These are phyloP conservation scores for Harpagifer antarcticus DNA, from an alignment of 2,797 vertebrate species.

Conservation along the genomic window DNA sequence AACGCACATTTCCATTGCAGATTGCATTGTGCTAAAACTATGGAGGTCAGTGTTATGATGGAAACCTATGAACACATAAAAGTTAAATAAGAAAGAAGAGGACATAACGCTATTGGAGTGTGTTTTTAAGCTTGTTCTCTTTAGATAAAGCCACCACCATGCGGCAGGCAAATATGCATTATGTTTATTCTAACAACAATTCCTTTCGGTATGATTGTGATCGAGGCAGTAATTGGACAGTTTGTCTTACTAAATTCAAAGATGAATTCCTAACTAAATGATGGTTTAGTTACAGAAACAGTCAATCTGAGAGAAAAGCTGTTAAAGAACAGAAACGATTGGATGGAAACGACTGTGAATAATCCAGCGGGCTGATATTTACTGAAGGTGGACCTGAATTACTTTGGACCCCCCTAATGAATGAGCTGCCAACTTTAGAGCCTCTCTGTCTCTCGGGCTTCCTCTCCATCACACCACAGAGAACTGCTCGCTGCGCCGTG, in stretches of 20 bases:
- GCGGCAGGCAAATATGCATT: no score
- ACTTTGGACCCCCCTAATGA: conserved; percentile 70
- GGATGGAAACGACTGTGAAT: conserved; percentile 7
- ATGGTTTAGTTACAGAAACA: no score
- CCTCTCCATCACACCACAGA: conserved; percentile 48
- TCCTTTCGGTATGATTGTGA: no score
- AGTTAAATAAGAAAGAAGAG: neutral
- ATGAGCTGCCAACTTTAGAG: conserved; percentile 84
- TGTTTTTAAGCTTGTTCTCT: conserved; percentile 73
- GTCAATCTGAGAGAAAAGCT: no score
- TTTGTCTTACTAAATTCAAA: no score
- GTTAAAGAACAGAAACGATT: neutral
- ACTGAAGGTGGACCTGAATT: conserved; percentile 56
- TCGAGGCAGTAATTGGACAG: no score
- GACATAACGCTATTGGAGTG: neutral
- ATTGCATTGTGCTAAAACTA: neutral
- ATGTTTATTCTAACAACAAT: no score
- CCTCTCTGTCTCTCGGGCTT: conserved; percentile 76
- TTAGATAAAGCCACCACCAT: conserved; percentile 56
- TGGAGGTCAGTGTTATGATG: conserved; percentile 43
- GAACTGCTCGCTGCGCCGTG: neutral
- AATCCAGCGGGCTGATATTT: conserved; percentile 35
- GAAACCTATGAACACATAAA: conserved; percentile 53
- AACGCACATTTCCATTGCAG: conserved; percentile 2
- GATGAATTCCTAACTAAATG: no score